These are phyloP conservation scores for Chrysotoxum bicinctum DNA, from an alignment of 2,888 invertebrate genomes.

Conservation along the genomic window DNA sequence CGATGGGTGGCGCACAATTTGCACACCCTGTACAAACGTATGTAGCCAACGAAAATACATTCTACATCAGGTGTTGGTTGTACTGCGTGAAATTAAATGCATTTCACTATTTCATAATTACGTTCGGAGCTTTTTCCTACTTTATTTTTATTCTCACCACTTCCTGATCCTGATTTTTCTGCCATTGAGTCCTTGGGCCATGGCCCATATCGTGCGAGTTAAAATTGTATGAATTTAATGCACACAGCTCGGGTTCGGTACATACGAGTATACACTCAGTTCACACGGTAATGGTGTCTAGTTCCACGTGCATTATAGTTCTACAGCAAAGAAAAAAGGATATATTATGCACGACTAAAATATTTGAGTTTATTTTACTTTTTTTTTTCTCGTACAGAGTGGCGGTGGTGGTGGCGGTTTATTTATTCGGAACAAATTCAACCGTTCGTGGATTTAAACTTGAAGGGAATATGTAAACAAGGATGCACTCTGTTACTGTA, in stretches of 20 bases:
- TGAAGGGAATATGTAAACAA: not conserved
- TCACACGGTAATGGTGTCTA: conserved; percentile 22
- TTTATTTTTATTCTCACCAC: not conserved
- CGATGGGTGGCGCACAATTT: conserved; percentile 2
- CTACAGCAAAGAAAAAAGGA: not conserved
- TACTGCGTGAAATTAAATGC: conserved; percentile 66
- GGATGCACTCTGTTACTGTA: not conserved
- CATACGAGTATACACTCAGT: not conserved
- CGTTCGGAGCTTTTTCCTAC: conserved; percentile 23
- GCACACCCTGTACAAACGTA: not conserved
- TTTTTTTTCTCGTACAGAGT: not conserved
- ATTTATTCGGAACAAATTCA: conserved; percentile 18
- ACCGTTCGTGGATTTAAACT: conserved; percentile 6
- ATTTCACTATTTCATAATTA: conserved; percentile 69
- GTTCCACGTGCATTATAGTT: conserved; percentile 3
- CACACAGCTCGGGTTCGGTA: conserved; percentile 1
- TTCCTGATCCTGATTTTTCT: conserved; percentile 40
- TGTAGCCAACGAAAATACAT: conserved; percentile 13
- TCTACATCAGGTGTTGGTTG: conserved; percentile 48
- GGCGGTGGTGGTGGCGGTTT: not conserved
- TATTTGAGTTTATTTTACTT: not conserved
- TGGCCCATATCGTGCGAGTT: not conserved
- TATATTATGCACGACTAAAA: not conserved
- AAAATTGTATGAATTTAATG: conserved; percentile 37
- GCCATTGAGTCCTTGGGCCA: conserved; percentile 17